These are phyloP conservation scores for Urophycis tenuis DNA, from an alignment of 2,797 vertebrate species.

Conservation along the genomic window DNA sequence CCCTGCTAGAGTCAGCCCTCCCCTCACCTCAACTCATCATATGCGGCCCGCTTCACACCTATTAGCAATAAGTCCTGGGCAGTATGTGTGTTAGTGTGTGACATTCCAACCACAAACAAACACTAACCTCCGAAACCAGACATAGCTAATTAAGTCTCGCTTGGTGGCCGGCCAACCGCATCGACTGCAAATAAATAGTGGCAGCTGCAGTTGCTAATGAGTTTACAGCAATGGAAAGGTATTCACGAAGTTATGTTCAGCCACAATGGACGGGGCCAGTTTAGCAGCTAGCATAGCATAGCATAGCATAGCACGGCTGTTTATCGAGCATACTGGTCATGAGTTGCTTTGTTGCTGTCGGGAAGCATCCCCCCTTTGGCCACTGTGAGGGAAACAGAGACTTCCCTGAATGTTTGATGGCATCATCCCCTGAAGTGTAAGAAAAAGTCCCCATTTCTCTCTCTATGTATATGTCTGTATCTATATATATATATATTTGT, in stretches of 20 bases:
- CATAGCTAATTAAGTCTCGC: conserved; percentile 1
- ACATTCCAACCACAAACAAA: conserved; percentile 3
- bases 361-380: neutral
- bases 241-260: neutral
- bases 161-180: neutral
- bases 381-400: neutral
- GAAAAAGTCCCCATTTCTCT: too few species aligned
- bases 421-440: neutral
- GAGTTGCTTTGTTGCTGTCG: neutral
- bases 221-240: neutral
- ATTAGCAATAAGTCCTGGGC: neutral
- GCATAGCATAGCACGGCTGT: neutral
- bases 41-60: neutral
- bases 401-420: neutral
- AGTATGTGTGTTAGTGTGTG: neutral
- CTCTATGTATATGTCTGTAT: neutral
- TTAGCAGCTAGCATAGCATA: neutral
- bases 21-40: neutral
- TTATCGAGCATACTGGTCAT: neutral
- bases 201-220: neutral
- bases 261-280: neutral
- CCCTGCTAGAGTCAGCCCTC: neutral
- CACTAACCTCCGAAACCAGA: neutral
- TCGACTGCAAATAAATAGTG: conserved; percentile 2
- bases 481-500: neutral